Evolutionary conservation across 2,888 invertebrate species (phyloP), one percentile per base, ranked within the genome.

Genomic region (Chalcosyrphus nemorum): DNA sequence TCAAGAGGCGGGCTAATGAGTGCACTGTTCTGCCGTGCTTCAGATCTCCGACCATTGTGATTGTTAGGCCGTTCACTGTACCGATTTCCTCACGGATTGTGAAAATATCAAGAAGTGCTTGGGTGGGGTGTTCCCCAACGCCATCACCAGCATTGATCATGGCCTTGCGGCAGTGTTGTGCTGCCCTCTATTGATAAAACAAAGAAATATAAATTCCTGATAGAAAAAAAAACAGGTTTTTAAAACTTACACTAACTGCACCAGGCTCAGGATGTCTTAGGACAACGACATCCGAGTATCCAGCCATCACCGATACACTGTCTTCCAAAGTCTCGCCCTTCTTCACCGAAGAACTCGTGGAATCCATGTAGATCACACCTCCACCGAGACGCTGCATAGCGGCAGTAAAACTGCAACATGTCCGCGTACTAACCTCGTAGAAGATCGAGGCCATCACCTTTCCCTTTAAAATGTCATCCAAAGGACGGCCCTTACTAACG

Each of bases 111-210:
- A 99, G 93, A 11, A 99, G 92, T 0, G 99, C 99, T 93, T 99
- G 99, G 0, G 98, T 98, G 0, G 99, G 99, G 92, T 99, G 98
- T 90, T 99, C 98, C 0, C 98, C 98, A 0, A 97, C 93, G 6
- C 99, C 99, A 92, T 99, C 99, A 1, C 99, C 99, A 9, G 98
- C 99, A 92, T 99, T 99, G 63, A 99, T 95, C n/a, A 99, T 92
- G 0, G 99, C 98, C 89, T 97, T 98, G 1, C 96, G 94, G 87
- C 96, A 96, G 78, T 95, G 95, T 13, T 95, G 93, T 0, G 98
- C 95, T 0, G 97, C 98, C 88, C 94, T 94, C 97, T 97, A 89
- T 4, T 90, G 52, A 32, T 15, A 27, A 27, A 35, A 41, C 32
- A 35, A 35, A 52, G 3, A 35, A 6, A 47, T 19, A 4, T 21